These are phyloP conservation scores for Acipenser oxyrinchus DNA, from an alignment of 2,797 vertebrate genomes.

Conservation along the genomic window DNA sequence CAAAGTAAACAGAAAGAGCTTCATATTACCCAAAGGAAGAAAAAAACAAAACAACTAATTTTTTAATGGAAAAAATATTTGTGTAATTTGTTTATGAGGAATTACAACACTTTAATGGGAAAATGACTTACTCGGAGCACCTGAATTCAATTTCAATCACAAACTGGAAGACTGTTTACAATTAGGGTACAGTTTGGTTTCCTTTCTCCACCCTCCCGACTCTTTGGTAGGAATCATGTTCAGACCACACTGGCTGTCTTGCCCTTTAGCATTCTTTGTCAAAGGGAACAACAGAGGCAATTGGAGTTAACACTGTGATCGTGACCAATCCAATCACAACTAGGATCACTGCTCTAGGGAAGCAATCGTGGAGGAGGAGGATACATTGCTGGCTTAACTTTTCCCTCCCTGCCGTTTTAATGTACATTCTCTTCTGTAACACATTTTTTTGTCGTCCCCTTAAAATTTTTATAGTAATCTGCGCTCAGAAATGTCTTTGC, in stretches of 20 bases:
- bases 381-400: neutral
- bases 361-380: no score
- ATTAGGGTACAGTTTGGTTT: conserved; percentile 7
- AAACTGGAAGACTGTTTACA: conserved; percentile 56
- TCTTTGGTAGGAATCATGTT: neutral
- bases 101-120: conserved; percentile 48
- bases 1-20: conserved; percentile 49
- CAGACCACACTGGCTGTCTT: conserved; percentile 12
- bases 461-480: no score
- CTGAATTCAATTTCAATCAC: conserved; percentile 57
- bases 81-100: conserved; percentile 59
- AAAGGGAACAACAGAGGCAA: no score
- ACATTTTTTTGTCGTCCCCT: no score
- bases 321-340: no score
- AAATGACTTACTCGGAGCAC: conserved; percentile 47
- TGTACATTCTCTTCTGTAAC: no score
- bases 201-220: neutral
- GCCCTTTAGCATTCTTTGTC: no score
- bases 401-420: no score
- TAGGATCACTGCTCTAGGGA: neutral
- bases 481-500: no score
- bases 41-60: conserved; percentile 25
- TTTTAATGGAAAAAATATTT: conserved; percentile 52
- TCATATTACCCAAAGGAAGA: conserved; percentile 45
- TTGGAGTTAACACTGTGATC: no score